Base-by-base conservation (phyloP, 1,140 invertebrate species). In the Nasonia giraulti region DNA sequence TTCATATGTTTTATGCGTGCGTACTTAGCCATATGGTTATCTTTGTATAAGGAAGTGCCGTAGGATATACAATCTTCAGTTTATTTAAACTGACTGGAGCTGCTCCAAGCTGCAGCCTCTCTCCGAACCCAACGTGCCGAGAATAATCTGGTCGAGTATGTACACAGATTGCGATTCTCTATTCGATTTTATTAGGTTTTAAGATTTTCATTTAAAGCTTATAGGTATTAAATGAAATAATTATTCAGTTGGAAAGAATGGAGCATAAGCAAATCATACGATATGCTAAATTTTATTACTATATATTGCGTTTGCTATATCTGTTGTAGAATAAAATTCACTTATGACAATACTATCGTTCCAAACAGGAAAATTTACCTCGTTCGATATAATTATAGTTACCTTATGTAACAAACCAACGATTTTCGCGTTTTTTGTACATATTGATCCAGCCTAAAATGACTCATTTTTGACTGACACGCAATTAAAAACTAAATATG, bases 131-230 rank as follows among this genome's bases (percentile, higher is more conserved):
- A 88, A 89, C 88, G 91, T 86, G 88, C 89, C 86, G 88, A 90
- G 90, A 92, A 92, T 92, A 91, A 91, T 90, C 89, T 88, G 86
- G 79, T 77, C 75, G 76, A 88, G 37, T 90, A 87, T 90, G 87
- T 91, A 85, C 10, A 91, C 88, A 89, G 86, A 89, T 83, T 84
- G 85, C 75, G 86, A 86, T 86, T 47, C 86, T 92, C 90, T 92
- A 92, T 93, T 92, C 88, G 91, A 92, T 92, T 93, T 93, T 92
- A 93, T 92, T 92, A 91, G 91, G 86, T 91, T 91, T 92, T 90
- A 92, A 88, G 85, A 90, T 91, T 91, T 90, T 88, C 87, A 14
- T 11, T n/a, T 17, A 83, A 69, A 27, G 20, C 11, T 55, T 55
- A 27, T n/a, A 27, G 27, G 4, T 3, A n/a, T 44, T 14, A 66